A percentile compares a stretch with the other conserved stretches of the same genome.
phyloP scores from a whole-genome alignment of 2,888 invertebrate genomes.

The Agapostemon virescens region DNA sequence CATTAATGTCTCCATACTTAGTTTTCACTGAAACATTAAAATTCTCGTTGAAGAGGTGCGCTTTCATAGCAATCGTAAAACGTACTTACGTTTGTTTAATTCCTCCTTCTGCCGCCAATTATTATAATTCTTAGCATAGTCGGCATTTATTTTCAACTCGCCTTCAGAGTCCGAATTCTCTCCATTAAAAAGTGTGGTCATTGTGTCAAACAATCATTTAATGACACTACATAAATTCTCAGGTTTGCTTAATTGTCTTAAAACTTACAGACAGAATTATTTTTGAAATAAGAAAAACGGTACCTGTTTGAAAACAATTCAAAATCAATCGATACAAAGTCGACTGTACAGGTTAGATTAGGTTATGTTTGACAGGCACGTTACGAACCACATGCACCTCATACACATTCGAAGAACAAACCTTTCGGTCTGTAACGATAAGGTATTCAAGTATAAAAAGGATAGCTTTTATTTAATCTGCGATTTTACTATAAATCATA shows the following conservation, averaged over 20 bases:
- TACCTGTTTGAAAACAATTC: neutral
- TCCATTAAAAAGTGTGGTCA: constrained; percentile 60
- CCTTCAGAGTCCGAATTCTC: constrained; percentile 75
- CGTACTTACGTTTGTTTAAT: constrained; percentile 87
- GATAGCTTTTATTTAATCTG: too few species aligned
- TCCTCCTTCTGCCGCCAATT: constrained; percentile 93
- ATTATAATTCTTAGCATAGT: constrained; percentile 92
- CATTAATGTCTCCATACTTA: constrained; percentile 84
- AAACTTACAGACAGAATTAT: neutral
- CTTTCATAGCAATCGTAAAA: neutral
- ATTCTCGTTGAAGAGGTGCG: constrained; percentile 48
- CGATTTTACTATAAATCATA: too few species aligned
- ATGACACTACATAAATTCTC: neutral
- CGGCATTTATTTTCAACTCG: constrained; percentile 86
- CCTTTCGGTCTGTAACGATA: neutral
- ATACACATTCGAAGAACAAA: neutral
- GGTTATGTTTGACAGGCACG: constrained; percentile 9
- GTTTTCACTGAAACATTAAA: constrained; percentile 84
- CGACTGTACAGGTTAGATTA: neutral
- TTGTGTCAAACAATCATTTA: constrained; percentile 31
- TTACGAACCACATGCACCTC: neutral
- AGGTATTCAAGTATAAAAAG: too few species aligned
- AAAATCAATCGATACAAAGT: neutral
- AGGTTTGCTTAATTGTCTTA: neutral
- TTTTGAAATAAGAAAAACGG: neutral